These are phyloP conservation scores for Mus musculus DNA, from an alignment of 2,113 vertebrate species.

Conservation along the genomic window GRCm39 chrX:60628001-60628500, in stretches of 20 bases:
- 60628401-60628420: constrained; percentile 42
- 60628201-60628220: not conserved
- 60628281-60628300: constrained; percentile 42
- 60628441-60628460: constrained; percentile 48
- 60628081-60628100: constrained; percentile 31
- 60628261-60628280: constrained; percentile 48
- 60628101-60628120: not conserved
- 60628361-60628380: constrained; percentile 55
- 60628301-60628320: constrained; percentile 54
- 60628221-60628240: constrained; percentile 30
- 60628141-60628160: not conserved
- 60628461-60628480: not conserved
- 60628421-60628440: constrained; percentile 55
- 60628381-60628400: constrained; percentile 43
- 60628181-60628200: constrained; percentile 27
- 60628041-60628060: constrained; percentile 50
- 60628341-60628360: constrained; percentile 46
- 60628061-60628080: not conserved
- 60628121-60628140: constrained; percentile 30
- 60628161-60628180: constrained; percentile 10
- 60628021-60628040: not conserved
- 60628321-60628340: constrained; percentile 59
- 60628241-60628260: constrained; percentile 52
- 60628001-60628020: not conserved
- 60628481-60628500: constrained; percentile 10